Evolutionary conservation across 2,113 vertebrate species (phyloP).

Genomic region (Archocentrus centrarchus): DNA sequence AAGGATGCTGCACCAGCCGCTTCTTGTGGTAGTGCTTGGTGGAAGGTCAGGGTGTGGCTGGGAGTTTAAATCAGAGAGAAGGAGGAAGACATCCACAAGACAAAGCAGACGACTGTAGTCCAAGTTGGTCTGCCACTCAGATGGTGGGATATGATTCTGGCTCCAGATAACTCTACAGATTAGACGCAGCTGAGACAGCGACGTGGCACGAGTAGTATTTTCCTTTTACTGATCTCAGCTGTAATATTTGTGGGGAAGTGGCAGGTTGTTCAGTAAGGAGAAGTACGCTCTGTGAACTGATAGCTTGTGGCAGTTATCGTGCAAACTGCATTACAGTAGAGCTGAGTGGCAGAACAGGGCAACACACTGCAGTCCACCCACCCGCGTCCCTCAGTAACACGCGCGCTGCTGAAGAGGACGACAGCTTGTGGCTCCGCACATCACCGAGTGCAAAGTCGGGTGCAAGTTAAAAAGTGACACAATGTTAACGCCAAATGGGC

Average conservation of each 20-base stretch:
- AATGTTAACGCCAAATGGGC: slow-evolving; percentile 3
- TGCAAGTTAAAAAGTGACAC: slow-evolving; percentile 19
- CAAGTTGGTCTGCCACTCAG: slow-evolving; percentile 34
- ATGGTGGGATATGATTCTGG: slow-evolving; percentile 54
- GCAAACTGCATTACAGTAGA: slow-evolving; percentile 6
- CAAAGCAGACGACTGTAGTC: neutral
- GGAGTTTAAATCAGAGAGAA: neutral
- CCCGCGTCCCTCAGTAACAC: slow-evolving; percentile 9
- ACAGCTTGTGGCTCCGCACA: slow-evolving; percentile 46
- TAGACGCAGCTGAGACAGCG: slow-evolving; percentile 35
- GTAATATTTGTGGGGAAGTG: slow-evolving; percentile 17
- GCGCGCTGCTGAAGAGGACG: slow-evolving; percentile 10
- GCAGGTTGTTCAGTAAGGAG: slow-evolving; percentile 12
- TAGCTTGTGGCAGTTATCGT: slow-evolving; percentile 8
- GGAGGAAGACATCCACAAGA: slow-evolving; percentile 2
- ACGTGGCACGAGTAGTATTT: slow-evolving; percentile 33
- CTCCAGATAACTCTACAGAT: slow-evolving; percentile 40
- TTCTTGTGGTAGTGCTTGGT: neutral
- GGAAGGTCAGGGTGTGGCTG: neutral
- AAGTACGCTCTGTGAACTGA: slow-evolving; percentile 1
- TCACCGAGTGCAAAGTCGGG: neutral
- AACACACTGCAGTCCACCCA: slow-evolving; percentile 2
- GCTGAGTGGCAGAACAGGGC: slow-evolving; percentile 14
- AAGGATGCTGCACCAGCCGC: neutral
- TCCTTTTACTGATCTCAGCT: neutral